Evolutionary conservation across 2,113 vertebrate genomes (phyloP).

Genomic region (Nycticebus coucang): DNA sequence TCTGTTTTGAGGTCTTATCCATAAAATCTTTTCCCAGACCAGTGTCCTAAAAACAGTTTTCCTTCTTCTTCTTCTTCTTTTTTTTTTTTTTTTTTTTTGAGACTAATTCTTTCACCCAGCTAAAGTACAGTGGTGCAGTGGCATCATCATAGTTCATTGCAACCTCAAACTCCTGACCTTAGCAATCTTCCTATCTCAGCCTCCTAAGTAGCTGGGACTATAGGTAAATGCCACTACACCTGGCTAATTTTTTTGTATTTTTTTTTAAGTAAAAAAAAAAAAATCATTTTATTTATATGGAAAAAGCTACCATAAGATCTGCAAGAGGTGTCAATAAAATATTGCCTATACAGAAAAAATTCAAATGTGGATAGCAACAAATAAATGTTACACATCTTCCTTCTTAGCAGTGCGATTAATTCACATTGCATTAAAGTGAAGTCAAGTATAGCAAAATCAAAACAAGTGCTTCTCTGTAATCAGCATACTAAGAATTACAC

Average conservation of each 20-base stretch:
- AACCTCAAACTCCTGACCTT: no score
- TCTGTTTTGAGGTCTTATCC: no score
- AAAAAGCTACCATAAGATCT: constrained; percentile 88
- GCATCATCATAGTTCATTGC: no score
- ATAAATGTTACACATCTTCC: constrained; percentile 82
- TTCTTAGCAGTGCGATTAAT: constrained; percentile 89
- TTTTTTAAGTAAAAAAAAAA: constrained; percentile 80
- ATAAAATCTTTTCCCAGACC: no score
- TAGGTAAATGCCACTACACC: no score
- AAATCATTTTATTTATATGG: constrained; percentile 90
- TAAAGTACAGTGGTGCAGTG: no score
- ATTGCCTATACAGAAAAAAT: constrained; percentile 83
- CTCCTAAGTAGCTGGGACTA: no score
- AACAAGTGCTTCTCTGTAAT: constrained; percentile 84
- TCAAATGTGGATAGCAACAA: constrained; percentile 84
- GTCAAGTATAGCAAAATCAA: constrained; percentile 88
- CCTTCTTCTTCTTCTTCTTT: no score
- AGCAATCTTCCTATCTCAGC: no score
- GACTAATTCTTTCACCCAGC: no score
- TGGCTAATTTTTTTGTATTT: not conserved
- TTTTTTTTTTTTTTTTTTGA: no score
- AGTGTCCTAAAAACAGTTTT: no score
- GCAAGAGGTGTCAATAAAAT: constrained; percentile 86
- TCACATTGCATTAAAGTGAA: constrained; percentile 89
- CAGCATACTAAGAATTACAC: constrained; percentile 84